Conservation (phyloP, 1,140 invertebrate genomes). For the Eriocheir sinensis region DNA sequence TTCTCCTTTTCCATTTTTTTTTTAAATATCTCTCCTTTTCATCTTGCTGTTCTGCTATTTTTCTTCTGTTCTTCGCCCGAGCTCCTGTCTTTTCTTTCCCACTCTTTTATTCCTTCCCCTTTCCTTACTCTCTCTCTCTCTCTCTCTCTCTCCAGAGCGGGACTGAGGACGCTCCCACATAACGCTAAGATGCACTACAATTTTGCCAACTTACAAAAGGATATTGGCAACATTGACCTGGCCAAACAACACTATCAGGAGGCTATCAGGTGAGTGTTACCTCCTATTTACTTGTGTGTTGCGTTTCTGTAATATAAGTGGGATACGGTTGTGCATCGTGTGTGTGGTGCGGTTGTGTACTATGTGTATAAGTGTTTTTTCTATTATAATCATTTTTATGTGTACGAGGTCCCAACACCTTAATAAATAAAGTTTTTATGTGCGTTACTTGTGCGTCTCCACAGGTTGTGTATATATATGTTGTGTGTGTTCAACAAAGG, state of each 20-base stretch:
- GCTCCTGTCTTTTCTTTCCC: background rate
- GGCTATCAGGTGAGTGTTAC: slow-evolving; percentile 88
- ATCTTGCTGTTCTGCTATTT: no score
- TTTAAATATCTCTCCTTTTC: no score
- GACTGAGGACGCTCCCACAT: slow-evolving; percentile 89
- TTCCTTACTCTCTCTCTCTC: slow-evolving; percentile 48
- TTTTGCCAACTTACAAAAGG: slow-evolving; percentile 92
- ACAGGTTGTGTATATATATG: no score
- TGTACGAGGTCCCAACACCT: no score
- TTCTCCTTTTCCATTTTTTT: no score
- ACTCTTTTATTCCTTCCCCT: background rate
- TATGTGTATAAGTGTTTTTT: no score
- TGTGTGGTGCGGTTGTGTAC: background rate
- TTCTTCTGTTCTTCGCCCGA: background rate
- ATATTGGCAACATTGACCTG: slow-evolving; percentile 86
- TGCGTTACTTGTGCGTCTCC: no score
- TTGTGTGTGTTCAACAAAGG: no score
- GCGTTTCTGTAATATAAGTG: no score
- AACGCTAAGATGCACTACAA: slow-evolving; percentile 97
- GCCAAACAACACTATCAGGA: slow-evolving; percentile 91
- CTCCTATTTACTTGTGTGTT: background rate
- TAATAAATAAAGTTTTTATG: no score
- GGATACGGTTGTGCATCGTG: no score
- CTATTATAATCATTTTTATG: no score
- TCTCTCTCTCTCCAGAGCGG: slow-evolving; percentile 85